phyloP scores from a whole-genome alignment of 1,140 invertebrate species.

The Drosophila miranda region DNA sequence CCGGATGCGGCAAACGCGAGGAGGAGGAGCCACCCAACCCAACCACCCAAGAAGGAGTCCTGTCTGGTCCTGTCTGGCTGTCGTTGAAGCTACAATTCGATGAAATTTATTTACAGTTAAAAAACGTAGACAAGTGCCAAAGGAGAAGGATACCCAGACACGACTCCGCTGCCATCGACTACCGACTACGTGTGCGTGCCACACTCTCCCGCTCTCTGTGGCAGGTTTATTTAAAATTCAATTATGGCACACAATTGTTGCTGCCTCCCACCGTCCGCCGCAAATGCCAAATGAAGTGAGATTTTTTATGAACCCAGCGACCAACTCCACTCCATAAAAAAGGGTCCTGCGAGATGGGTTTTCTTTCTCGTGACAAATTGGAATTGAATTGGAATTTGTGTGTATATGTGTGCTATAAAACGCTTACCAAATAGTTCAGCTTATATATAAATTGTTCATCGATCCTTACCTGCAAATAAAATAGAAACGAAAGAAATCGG shows the following conservation, averaged over 20 bases:
- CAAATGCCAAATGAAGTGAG: slow-evolving; percentile 36
- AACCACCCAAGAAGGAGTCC: slow-evolving; percentile 10
- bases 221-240: slow-evolving; percentile 82
- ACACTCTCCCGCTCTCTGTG: neutral
- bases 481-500: slow-evolving; percentile 39
- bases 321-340: neutral
- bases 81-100: slow-evolving; percentile 56
- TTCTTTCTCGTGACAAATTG: slow-evolving; percentile 10
- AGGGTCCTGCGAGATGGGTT: slow-evolving; percentile 14
- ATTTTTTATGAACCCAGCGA: slow-evolving; percentile 1
- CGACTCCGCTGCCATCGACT: slow-evolving; percentile 5
- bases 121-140: slow-evolving; percentile 67
- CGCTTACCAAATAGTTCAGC: slow-evolving; percentile 81
- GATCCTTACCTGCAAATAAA: slow-evolving; percentile 79
- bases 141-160: slow-evolving; percentile 13
- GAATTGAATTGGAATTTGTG: slow-evolving; percentile 9
- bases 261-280: slow-evolving; percentile 2
- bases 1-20: slow-evolving; percentile 49
- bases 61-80: slow-evolving; percentile 25
- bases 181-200: slow-evolving; percentile 19
- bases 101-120: slow-evolving; percentile 80
- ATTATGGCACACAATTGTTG: slow-evolving; percentile 66
- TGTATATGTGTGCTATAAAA: neutral
- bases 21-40: neutral
- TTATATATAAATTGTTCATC: slow-evolving; percentile 81